Base-by-base conservation (phyloP, 2,888 invertebrate species). In the Plebejus argus region DNA sequence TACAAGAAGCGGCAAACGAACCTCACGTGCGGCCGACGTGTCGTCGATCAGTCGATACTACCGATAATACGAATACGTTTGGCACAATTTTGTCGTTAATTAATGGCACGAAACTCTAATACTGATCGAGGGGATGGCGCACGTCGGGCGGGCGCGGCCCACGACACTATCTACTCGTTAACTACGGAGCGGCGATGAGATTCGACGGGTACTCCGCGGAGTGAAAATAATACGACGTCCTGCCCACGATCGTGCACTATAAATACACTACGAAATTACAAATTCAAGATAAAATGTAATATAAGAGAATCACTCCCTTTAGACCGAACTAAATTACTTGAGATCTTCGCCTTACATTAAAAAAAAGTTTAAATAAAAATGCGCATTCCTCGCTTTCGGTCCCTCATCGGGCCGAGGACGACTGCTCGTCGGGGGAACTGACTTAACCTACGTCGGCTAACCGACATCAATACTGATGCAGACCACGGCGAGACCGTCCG, bases 201-300 rank as follows among this genome's bases (percentile, higher is more conserved):
- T 84, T 85, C 85, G 81, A 80, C 81, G 82, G 79, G 80, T 79
- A 82, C 82, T 82, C 81, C 81, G 82, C 81, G 79, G 77, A 78
- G 79, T 81, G 81, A 80, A 81, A 78, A 83, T 83, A 80, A 81
- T 79, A 80, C 61, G 80, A 80, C 84, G 86, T 89, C 89, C 89
- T 88, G 91, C 90, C 89, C 90, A 89, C 87, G 85, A 85, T 85
- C 93, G 93, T 92, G 93, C 93, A 92, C 90, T 91, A 91, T n/a
- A n/a, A n/a, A n/a, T 80, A 81, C 66, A 80, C 81, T 78, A 81
- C 79, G 77, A 76, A 79, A 78, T 79, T 79, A 81, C 79, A 83
- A 80, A 86, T 86, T 86, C 88, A 87, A 88, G 87, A 87, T 86
- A 88, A 86, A 86, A 82, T 82, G 80, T 66, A 66, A 33, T 81